Conservation (phyloP, 2,113 vertebrate genomes). For the Hiodon alosoides region DNA sequence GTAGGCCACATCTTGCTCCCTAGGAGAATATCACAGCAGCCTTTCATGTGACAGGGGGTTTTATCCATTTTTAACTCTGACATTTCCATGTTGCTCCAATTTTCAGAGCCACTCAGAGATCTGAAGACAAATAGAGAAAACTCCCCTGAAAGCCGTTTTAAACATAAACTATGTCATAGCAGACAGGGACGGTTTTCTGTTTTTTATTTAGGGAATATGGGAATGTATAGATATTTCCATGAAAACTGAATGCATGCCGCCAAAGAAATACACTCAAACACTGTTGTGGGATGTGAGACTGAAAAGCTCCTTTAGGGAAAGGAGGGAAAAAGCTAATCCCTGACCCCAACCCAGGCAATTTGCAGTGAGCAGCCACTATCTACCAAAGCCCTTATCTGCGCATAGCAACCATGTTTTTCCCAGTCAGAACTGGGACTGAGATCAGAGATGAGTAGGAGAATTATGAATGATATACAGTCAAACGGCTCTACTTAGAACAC, state of each 20-base stretch:
- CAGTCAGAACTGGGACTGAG: not conserved
- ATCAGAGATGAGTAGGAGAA: conserved; percentile 11
- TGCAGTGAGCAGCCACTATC: not conserved
- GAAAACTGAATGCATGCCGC: not conserved
- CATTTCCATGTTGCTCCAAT: conserved; percentile 54
- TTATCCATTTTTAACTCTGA: conserved; percentile 56
- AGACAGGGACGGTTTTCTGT: not conserved
- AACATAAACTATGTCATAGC: not conserved
- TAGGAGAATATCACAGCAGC: not conserved
- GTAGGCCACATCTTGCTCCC: not conserved
- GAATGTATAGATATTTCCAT: not conserved
- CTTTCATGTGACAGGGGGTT: conserved; percentile 47
- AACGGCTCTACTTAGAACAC: conserved; percentile 9
- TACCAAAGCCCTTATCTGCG: not conserved
- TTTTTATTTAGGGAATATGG: not conserved
- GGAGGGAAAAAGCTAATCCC: not conserved
- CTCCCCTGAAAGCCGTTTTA: not conserved
- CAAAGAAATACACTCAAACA: not conserved
- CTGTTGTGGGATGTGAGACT: not conserved
- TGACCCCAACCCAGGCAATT: too few species aligned
- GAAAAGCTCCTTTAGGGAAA: not conserved
- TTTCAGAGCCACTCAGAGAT: conserved; percentile 40
- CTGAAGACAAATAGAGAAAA: conserved; percentile 29
- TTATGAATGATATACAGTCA: conserved; percentile 24
- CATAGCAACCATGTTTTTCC: not conserved